Conservation (phyloP, 2,113 vertebrate genomes). For the Alces alces region DNA sequence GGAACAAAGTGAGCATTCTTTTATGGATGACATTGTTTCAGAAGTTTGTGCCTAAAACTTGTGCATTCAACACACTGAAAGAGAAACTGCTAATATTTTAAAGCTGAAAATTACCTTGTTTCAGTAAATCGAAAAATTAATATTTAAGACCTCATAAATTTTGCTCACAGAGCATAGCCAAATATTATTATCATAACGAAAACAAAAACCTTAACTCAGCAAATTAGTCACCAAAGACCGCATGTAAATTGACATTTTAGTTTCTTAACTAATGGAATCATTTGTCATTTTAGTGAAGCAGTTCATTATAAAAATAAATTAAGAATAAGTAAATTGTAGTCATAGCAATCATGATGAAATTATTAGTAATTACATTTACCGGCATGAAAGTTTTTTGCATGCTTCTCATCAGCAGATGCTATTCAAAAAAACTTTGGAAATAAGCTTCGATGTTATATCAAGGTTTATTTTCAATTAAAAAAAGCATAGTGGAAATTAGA, state of each 20-base stretch:
- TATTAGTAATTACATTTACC: constrained; percentile 66
- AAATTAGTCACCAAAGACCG: constrained; percentile 66
- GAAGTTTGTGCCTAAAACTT: constrained; percentile 63
- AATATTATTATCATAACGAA: constrained; percentile 56
- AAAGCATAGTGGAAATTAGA: constrained; percentile 12
- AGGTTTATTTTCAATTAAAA: constrained; percentile 41
- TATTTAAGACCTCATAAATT: constrained; percentile 63
- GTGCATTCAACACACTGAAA: constrained; percentile 20
- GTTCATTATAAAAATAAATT: constrained; percentile 73
- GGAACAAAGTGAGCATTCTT: constrained; percentile 54
- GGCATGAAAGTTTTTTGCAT: constrained; percentile 47
- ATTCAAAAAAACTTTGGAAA: constrained; percentile 62
- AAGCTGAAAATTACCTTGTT: constrained; percentile 59
- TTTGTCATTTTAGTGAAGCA: constrained; percentile 69
- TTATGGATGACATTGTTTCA: constrained; percentile 64
- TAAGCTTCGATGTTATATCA: constrained; percentile 9
- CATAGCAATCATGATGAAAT: constrained; percentile 63
- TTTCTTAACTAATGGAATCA: constrained; percentile 70
- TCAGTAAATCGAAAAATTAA: constrained; percentile 64
- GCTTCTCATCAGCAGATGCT: constrained; percentile 37
- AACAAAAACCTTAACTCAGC: constrained; percentile 67
- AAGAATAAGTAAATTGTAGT: constrained; percentile 72
- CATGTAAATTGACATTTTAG: constrained; percentile 64
- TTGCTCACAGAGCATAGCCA: constrained; percentile 63
- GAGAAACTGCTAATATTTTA: constrained; percentile 45